Evolutionary conservation across 2,113 vertebrate species (phyloP).

Genomic region (Passer domesticus): DNA sequence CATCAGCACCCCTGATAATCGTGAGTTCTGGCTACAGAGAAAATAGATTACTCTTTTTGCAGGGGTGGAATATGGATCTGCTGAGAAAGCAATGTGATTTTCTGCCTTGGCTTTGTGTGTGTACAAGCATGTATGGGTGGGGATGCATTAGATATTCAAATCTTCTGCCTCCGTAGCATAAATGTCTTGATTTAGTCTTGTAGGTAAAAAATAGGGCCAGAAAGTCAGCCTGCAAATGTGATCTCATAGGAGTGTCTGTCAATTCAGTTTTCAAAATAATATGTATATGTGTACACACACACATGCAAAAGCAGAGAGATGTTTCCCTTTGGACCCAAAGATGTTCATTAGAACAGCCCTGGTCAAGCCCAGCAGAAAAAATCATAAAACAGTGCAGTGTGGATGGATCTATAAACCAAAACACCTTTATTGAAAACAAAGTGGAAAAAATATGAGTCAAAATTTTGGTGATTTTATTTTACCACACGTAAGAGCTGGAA

Average conservation of each 20-base stretch:
- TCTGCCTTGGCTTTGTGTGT: slow-evolving; percentile 26
- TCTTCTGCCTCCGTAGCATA: not conserved
- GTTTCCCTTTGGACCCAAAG: slow-evolving; percentile 9
- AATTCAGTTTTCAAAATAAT: slow-evolving; percentile 28
- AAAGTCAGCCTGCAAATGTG: not conserved
- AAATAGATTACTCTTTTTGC: slow-evolving; percentile 25
- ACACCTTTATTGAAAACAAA: not conserved
- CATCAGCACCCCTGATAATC: slow-evolving; percentile 29
- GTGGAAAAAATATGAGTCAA: not conserved
- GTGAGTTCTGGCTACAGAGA: not conserved
- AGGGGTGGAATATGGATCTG: slow-evolving; percentile 39
- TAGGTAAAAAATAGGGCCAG: not conserved
- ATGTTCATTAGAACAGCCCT: not conserved
- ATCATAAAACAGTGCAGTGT: not conserved
- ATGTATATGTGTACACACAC: not conserved
- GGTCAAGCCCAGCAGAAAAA: not conserved
- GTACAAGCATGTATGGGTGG: not conserved
- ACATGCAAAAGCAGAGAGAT: not conserved
- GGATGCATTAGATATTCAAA: not conserved
- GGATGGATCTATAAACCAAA: not conserved
- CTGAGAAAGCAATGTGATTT: slow-evolving; percentile 46
- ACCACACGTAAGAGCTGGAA: not conserved
- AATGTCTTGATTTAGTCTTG: slow-evolving; percentile 1
- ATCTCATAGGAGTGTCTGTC: slow-evolving; percentile 15
- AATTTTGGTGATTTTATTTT: not conserved